A percentile compares a stretch with the other conserved stretches of the same genome.
phyloP scores from a whole-genome alignment of 2,113 vertebrate genomes.

The Tyto alba region DNA sequence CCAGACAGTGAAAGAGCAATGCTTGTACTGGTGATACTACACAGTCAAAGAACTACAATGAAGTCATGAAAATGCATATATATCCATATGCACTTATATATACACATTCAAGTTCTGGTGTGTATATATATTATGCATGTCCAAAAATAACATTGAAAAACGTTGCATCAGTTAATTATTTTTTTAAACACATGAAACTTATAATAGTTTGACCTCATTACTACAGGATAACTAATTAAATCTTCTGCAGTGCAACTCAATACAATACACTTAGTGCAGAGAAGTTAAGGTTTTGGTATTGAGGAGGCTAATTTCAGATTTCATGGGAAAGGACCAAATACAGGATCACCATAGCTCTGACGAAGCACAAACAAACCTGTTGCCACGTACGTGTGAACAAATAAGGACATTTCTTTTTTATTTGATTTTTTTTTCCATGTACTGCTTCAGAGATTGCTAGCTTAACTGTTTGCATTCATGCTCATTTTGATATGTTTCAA shows the following conservation, averaged over 20 bases:
- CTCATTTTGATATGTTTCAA: slow-evolving; percentile 57
- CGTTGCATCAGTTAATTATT: slow-evolving; percentile 62
- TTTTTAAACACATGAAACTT: slow-evolving; percentile 68
- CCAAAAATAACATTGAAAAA: slow-evolving; percentile 75
- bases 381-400: slow-evolving; percentile 66
- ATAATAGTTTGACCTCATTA: slow-evolving; percentile 57
- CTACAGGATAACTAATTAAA: slow-evolving; percentile 74
- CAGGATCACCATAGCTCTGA: slow-evolving; percentile 77
- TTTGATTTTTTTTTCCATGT: slow-evolving; percentile 13
- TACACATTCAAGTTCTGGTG: not conserved
- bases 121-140: slow-evolving; percentile 52
- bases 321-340: slow-evolving; percentile 71
- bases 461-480: slow-evolving; percentile 70
- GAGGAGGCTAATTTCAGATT: slow-evolving; percentile 72
- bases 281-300: slow-evolving; percentile 74
- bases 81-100: slow-evolving; percentile 67
- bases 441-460: slow-evolving; percentile 61
- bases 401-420: slow-evolving; percentile 60
- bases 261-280: slow-evolving; percentile 81
- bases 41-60: slow-evolving; percentile 73
- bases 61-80: slow-evolving; percentile 66
- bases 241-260: slow-evolving; percentile 75
- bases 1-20: slow-evolving; percentile 76
- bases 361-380: slow-evolving; percentile 77
- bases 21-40: slow-evolving; percentile 70